Percentiles rank a stretch among this genome's conserved stretches.
These are phyloP conservation scores for Thripadectes ignobilis DNA, from an alignment of 2,797 vertebrate species.

Conservation along the genomic window DNA sequence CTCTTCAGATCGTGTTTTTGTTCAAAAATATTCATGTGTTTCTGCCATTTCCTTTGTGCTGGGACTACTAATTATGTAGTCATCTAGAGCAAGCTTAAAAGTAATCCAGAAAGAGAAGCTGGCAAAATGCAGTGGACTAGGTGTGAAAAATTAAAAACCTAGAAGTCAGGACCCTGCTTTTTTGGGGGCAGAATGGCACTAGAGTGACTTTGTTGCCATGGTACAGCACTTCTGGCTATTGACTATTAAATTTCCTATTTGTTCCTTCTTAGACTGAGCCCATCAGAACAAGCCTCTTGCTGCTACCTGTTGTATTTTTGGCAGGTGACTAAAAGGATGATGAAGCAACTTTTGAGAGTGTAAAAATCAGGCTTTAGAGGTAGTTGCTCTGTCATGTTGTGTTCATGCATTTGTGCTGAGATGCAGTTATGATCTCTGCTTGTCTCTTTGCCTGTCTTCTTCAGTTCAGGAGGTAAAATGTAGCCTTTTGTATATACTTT, in stretches of 20 bases:
- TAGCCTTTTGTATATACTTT: not conserved
- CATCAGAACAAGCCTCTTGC: not conserved
- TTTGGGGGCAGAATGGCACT: not conserved
- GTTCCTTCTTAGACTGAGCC: not conserved
- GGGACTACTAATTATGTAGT: not conserved
- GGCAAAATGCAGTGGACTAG: not conserved
- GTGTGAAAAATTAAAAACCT: not conserved
- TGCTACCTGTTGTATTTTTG: not conserved
- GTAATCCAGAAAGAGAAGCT: not conserved
- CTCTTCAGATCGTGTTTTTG: not conserved
- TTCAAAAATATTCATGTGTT: not conserved
- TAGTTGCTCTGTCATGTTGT: not conserved
- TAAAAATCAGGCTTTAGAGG: rapidly evolving
- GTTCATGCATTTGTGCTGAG: not conserved
- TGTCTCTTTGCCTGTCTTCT: not conserved
- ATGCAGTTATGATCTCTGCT: not conserved
- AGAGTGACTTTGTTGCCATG: not conserved
- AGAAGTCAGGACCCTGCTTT: not conserved
- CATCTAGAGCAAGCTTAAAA: not conserved
- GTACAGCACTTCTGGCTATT: not conserved
- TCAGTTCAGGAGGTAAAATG: not conserved
- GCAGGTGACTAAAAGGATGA: not conserved
- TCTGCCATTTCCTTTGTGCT: not conserved
- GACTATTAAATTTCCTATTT: not conserved
- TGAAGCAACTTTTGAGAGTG: not conserved